Evolutionary conservation across 92 coral and sea anemone genomes (phyloP), one percentile per base, ranked within the genome.

Genomic region (Parazoanthus swiftii): DNA sequence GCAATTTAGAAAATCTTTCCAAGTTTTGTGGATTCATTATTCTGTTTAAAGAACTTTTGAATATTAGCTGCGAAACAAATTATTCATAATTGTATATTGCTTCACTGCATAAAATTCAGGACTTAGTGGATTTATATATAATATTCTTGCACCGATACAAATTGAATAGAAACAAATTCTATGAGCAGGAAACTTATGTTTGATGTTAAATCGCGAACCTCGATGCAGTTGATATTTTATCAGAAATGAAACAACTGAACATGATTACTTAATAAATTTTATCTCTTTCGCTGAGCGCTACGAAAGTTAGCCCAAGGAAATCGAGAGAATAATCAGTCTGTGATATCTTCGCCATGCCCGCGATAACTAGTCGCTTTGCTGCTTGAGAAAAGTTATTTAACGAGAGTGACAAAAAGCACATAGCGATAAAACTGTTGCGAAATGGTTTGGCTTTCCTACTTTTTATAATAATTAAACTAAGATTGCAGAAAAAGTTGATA

Each of bases 1-100:
- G 0, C 4, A 20, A 75, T 29, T 59, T 21, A 18, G 11, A 33
- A 18, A 6, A 54, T 63, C 18, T 54, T 54, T 81, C 14, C 15
- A 14, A 42, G n/a, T 76, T 33, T 56, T 77, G 33, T 80, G 73
- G 58, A 56, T 80, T 79, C 37, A 54, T 80, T 80, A 80, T 80
- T 59, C 29, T 15, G 33, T 80, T 48, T 73, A 33, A 35, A 80
- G 43, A 13, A 33, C 48, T 80, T 80, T 58, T 80, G 73, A 59
- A 56, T 80, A 80, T 80, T 35, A 80, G 85, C 4, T 58, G 38
- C 13, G 67, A 10, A 29, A 38, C 33, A 56, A 54, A 80, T 80
- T 80, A 56, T 36, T 80, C 7, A 48, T 80, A 71, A 36, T 14
- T 80, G 13, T 33, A 14, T 80, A 18, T 16, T 7, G 4, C 11